Evolutionary conservation across 2,113 vertebrate genomes (phyloP).

Genomic region (Neolamprologus modestus): DNA sequence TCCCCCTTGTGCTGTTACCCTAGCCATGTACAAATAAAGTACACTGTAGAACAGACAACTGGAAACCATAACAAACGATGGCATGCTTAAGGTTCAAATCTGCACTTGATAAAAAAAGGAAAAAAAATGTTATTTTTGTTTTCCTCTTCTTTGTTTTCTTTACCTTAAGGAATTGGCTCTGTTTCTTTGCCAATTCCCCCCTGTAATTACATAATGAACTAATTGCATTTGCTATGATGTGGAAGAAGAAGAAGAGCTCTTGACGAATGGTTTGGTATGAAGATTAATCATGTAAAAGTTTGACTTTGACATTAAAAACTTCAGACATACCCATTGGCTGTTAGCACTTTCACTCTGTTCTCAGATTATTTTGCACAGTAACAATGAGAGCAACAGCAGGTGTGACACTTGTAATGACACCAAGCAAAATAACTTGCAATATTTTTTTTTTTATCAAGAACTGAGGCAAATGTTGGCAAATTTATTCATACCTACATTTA

Average conservation of each 20-base stretch:
- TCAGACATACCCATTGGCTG: slow-evolving; percentile 49
- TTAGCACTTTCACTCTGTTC: neutral
- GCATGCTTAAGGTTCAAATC: slow-evolving; percentile 75
- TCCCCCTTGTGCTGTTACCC: slow-evolving; percentile 39
- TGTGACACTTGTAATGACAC: neutral
- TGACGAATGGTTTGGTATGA: slow-evolving; percentile 68
- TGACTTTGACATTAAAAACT: slow-evolving; percentile 78
- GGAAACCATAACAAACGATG: slow-evolving; percentile 64
- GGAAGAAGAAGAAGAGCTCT: slow-evolving; percentile 45
- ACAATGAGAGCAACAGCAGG: neutral
- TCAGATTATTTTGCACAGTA: neutral
- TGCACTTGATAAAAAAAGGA: slow-evolving; percentile 60
- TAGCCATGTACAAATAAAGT: slow-evolving; percentile 65
- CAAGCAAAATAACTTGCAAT: neutral
- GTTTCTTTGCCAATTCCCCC: slow-evolving; percentile 18
- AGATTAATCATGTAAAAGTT: slow-evolving; percentile 71
- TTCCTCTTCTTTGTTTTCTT: slow-evolving; percentile 34
- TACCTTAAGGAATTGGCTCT: slow-evolving; percentile 47
- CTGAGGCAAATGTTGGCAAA: neutral
- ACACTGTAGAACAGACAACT: slow-evolving; percentile 65
- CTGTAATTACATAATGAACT: slow-evolving; percentile 65
- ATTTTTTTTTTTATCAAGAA: neutral
- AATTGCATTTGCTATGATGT: slow-evolving; percentile 71
- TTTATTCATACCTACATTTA: neutral
- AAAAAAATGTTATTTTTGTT: slow-evolving; percentile 40